Conservation (phyloP, 2,113 vertebrate genomes). For the Calyptomena viridis region DNA sequence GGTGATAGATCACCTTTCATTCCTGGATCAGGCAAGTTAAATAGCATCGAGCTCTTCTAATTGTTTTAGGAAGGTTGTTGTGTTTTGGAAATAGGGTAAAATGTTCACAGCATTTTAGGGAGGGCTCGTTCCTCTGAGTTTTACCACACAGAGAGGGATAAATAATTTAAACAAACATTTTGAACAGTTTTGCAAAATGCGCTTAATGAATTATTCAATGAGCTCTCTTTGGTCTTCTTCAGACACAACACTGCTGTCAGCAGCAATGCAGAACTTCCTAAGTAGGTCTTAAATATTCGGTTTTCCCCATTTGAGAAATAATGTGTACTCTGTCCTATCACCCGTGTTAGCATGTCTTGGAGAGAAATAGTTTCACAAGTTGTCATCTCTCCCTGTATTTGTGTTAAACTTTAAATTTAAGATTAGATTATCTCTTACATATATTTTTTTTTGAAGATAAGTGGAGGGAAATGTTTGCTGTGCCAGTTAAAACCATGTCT, state of each 20-base stretch:
- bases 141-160: slow-evolving; percentile 15
- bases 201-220: slow-evolving; percentile 61
- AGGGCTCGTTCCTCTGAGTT: neutral
- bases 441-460: slow-evolving; percentile 43
- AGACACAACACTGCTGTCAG: slow-evolving; percentile 61
- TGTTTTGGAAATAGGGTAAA: neutral
- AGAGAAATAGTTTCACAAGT: slow-evolving; percentile 58
- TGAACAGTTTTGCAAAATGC: slow-evolving; percentile 57
- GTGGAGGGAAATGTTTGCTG: slow-evolving; percentile 44
- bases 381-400: slow-evolving; percentile 56
- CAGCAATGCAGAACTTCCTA: slow-evolving; percentile 45
- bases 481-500: slow-evolving; percentile 52
- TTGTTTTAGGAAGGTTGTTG: neutral
- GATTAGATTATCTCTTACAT: slow-evolving; percentile 66
- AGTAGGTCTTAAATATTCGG: slow-evolving; percentile 57
- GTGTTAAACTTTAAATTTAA: slow-evolving; percentile 63
- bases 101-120: neutral
- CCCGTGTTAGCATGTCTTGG: slow-evolving; percentile 32
- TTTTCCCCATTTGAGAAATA: slow-evolving; percentile 48
- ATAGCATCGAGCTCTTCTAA: neutral
- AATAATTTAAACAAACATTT: slow-evolving; percentile 68
- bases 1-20: neutral
- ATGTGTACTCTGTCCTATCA: slow-evolving; percentile 41
- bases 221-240: slow-evolving; percentile 46
- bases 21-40: neutral